Conservation (phyloP, 2,888 invertebrate species). For the Folsomia candida region DNA sequence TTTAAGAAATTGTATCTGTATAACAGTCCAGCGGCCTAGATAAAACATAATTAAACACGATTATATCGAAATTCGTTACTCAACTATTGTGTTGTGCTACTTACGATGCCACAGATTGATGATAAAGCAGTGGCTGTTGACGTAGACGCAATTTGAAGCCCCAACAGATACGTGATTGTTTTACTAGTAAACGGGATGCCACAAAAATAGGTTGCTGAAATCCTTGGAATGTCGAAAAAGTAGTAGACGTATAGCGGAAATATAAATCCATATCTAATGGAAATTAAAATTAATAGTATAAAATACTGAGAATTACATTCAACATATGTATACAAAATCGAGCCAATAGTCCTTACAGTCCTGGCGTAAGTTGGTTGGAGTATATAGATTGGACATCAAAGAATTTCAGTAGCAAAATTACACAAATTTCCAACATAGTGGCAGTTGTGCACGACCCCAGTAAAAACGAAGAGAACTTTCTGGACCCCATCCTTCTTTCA, state of each 20-base stretch:
- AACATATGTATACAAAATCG: too few relatives aligned
- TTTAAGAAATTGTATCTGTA: constrained; percentile 55
- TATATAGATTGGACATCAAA: constrained; percentile 50
- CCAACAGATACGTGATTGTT: constrained; percentile 58
- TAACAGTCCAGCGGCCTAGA: constrained; percentile 51
- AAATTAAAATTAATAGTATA: background rate
- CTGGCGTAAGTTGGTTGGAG: constrained; percentile 55
- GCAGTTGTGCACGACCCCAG: constrained; percentile 56
- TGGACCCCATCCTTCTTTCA: constrained; percentile 59
- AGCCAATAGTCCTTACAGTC: constrained; percentile 57
- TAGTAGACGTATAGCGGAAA: constrained; percentile 59
- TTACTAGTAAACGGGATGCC: constrained; percentile 60
- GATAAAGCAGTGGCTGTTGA: constrained; percentile 55
- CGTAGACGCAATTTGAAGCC: constrained; percentile 56
- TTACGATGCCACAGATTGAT: constrained; percentile 56
- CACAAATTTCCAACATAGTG: constrained; percentile 54
- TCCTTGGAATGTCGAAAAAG: constrained; percentile 58
- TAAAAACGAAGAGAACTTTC: constrained; percentile 57
- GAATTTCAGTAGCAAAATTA: constrained; percentile 53
- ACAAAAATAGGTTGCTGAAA: constrained; percentile 39
- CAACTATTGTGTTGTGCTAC: constrained; percentile 32
- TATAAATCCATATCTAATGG: constrained; percentile 56
- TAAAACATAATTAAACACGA: background rate
- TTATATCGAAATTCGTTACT: background rate
- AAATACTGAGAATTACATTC: constrained; percentile 9